Evolutionary conservation across 2,888 invertebrate species (phyloP).

Genomic region (Drosophila borborema): DNA sequence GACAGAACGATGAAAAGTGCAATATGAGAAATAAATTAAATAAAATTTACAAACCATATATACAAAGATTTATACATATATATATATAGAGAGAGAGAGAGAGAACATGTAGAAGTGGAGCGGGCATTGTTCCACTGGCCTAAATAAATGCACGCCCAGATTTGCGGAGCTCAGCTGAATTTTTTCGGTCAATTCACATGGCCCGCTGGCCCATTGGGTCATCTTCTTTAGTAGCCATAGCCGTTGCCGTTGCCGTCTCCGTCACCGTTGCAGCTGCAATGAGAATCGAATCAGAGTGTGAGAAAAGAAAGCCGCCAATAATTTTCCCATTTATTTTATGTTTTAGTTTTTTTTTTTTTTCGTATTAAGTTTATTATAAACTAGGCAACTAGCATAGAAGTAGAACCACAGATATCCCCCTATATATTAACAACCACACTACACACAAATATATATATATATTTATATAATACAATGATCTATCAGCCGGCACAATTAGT

Average conservation of each 20-base stretch:
- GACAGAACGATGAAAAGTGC: conserved; percentile 29
- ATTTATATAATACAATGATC: conserved; percentile 19
- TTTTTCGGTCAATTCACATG: conserved; percentile 16
- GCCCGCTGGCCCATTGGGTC: conserved; percentile 21
- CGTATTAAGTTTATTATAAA: conserved; percentile 23
- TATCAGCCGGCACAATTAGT: neutral
- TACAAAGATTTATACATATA: neutral
- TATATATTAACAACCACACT: conserved; percentile 8
- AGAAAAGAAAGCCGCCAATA: conserved; percentile 41
- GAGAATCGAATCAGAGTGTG: conserved; percentile 54
- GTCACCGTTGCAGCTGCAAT: conserved; percentile 53
- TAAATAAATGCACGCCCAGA: conserved; percentile 40
- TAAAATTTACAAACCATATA: conserved; percentile 25
- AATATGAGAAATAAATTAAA: conserved; percentile 39
- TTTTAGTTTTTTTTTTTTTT: neutral
- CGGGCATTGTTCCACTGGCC: conserved; percentile 56
- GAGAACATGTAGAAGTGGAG: conserved; percentile 20
- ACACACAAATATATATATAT: neutral
- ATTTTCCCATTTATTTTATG: conserved; percentile 52
- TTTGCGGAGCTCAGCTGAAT: conserved; percentile 59
- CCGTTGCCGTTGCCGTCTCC: conserved; percentile 14
- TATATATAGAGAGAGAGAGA: neutral
- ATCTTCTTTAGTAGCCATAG: conserved; percentile 46
- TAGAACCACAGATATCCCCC: conserved; percentile 18
- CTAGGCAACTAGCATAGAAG: conserved; percentile 36